Percentiles rank a stretch among this genome's conserved stretches.
Evolutionary conservation across 2,797 vertebrate genomes (phyloP).

Genomic region (Etheostoma perlongum): DNA sequence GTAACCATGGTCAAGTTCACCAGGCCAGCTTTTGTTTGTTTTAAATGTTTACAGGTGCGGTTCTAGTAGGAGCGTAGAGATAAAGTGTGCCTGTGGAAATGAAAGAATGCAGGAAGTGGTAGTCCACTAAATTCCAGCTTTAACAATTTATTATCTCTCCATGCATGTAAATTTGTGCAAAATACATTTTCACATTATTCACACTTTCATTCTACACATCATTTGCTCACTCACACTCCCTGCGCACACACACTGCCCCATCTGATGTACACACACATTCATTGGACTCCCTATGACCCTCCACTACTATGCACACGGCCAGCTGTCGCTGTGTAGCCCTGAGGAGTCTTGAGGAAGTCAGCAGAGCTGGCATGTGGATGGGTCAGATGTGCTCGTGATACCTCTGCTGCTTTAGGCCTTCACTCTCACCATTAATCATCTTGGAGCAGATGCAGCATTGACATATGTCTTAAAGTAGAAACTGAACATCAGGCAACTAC

Average conservation of each 20-base stretch:
- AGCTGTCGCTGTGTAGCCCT: slow-evolving; percentile 57
- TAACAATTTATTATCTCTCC: not conserved
- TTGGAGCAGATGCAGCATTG: slow-evolving; percentile 19
- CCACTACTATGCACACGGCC: slow-evolving; percentile 17
- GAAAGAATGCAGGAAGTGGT: slow-evolving; percentile 46
- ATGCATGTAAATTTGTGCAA: slow-evolving; percentile 8
- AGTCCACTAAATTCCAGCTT: not conserved
- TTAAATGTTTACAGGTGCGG: slow-evolving; percentile 18
- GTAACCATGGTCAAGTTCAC: slow-evolving; percentile 13
- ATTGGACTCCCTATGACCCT: slow-evolving; percentile 28
- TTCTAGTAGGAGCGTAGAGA: slow-evolving; percentile 13
- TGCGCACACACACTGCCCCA: not conserved
- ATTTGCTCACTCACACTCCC: not conserved
- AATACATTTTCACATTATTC: not conserved
- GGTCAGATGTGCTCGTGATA: slow-evolving; percentile 35
- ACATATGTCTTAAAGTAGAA: slow-evolving; percentile 17
- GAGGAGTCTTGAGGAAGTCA: slow-evolving; percentile 44
- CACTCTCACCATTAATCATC: slow-evolving; percentile 46
- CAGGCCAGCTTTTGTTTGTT: slow-evolving; percentile 9
- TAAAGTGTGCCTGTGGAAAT: slow-evolving; percentile 14
- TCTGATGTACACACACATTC: slow-evolving; percentile 21
- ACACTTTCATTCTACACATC: slow-evolving; percentile 22
- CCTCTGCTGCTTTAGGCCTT: slow-evolving; percentile 22
- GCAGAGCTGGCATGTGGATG: slow-evolving; percentile 61
- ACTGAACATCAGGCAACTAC: not conserved